Base-by-base conservation (phyloP, 1,140 invertebrate species). In the Drosophila baimaii region DNA sequence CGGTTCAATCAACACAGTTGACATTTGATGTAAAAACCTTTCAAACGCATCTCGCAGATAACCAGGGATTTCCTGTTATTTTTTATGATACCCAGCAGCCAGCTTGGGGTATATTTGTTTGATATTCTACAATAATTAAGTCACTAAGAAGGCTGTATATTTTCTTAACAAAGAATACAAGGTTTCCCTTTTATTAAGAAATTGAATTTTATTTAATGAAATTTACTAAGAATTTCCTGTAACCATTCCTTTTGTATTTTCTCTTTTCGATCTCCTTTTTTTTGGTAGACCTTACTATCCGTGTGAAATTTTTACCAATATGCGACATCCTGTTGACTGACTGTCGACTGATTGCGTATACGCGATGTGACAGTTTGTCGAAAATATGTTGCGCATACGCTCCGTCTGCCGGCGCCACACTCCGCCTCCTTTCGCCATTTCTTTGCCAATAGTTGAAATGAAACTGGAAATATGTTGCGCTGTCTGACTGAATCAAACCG, bases 271-370 rank as follows among this genome's bases (percentile, higher is more conserved):
- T 19, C 23, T 62, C 27, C 54, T 35, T 75, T 63, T 68, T 52
- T 35, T 39, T 21, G 29, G 23, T 33, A 6, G 33, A 17, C 15
- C 23, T 63, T 19, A 31, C 43, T 71, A 70, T 31, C 63, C 29
- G 64, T 66, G 68, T 70, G 52, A 59, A 59, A 75, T 66, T 86
- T 58, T 51, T 54, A 62, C 47, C 64, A 88, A 88, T 85, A 82
- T 82, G 46, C 63, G 71, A 52, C 44, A 66, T 75, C 37, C 74
- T 55, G 54, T 49, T 62, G 57, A 68, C 73, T 77, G 73, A 77
- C 74, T 75, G 75, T 33, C 81, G 69, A 88, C 79, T 85, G 82
- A 86, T 88, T 86, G 79, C 82, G 82, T 86, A 79, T 86, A 79
- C 83, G 82, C 85, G 78, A 86, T 86, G 83, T 86, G 82, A 86